These are phyloP conservation scores for Bryconaethiops microstoma DNA, from an alignment of 2,797 vertebrate genomes.

Conservation along the genomic window DNA sequence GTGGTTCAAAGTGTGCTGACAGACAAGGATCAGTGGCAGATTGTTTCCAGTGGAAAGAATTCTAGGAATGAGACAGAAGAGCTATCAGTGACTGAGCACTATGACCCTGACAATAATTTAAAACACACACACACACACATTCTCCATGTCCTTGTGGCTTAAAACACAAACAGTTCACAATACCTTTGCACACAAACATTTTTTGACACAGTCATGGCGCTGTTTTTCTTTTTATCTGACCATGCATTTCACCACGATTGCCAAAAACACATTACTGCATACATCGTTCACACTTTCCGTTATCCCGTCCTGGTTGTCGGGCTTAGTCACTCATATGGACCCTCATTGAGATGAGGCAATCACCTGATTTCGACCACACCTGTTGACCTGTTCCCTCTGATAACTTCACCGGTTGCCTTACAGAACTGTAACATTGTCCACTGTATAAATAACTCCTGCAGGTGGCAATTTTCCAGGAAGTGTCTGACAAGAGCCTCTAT, in stretches of 20 bases:
- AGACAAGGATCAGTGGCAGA: constrained; percentile 78
- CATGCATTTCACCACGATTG: neutral
- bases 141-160: neutral
- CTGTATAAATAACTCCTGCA: constrained; percentile 72
- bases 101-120: constrained; percentile 72
- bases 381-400: neutral
- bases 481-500: constrained; percentile 55
- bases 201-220: too few relatives aligned
- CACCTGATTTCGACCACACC: constrained; percentile 23
- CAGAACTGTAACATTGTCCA: constrained; percentile 37
- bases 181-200: neutral
- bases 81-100: constrained; percentile 79
- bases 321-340: too few relatives aligned
- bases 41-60: constrained; percentile 88
- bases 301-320: neutral
- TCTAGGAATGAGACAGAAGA: constrained; percentile 81
- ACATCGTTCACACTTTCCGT: neutral
- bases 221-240: neutral
- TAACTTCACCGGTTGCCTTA: constrained; percentile 7
- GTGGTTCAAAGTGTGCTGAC: constrained; percentile 73
- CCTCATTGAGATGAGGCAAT: neutral
- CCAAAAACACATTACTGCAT: neutral
- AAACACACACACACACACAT: constrained; percentile 53
- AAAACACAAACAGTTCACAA: neutral
- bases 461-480: constrained; percentile 67